Evolutionary conservation across 2,113 vertebrate species (phyloP), one percentile per base, ranked within the genome.

Genomic region (Leptosomus discolor): DNA sequence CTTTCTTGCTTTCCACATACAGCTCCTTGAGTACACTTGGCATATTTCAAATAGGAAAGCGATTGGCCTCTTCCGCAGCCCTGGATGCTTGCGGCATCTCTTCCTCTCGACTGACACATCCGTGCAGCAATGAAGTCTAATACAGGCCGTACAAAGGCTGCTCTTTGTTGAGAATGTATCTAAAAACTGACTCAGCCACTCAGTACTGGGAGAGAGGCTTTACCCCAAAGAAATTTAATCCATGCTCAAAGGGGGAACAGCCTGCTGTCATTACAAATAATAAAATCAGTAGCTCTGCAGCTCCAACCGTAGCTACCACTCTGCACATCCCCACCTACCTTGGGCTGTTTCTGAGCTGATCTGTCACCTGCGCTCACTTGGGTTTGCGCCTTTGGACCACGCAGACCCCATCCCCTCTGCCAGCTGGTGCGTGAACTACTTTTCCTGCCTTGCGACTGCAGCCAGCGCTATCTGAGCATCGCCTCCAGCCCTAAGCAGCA

Each of bases 291-390:
- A 93, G 48, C 61, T 51, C 51, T 3, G 2, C 65, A 39, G 50
- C 57, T 92, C 58, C 0, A 0, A 56, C 32, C 0, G 0, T 41
- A 71, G 39, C 53, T 12, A 20, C 22, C 1, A 1, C 45, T 80
- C 75, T 39, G 48, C 17, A 22, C 19, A 18, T 20, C 54, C 23
- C 12, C 37, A 58, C 63, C 45, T 64, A 54, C 75, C 61, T 43
- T 3, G 26, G 71, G 67, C 78, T 57, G 30, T 12, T 81, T 61
- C 58, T 3, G 2, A 69, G 57, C 53, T 39, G 43, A 57, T 29
- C 34, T 85, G 32, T 26, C 1, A 0, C 30, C 63, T 2, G 4
- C 3, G 4, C 17, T 73, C 22, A 2, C 41, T 57, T 19, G 41
- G 27, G 34, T 75, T 54, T 60, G 56, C 36, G 87, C 53, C 83